phyloP scores from a whole-genome alignment of 2,888 invertebrate genomes.

The Taenaris catops region DNA sequence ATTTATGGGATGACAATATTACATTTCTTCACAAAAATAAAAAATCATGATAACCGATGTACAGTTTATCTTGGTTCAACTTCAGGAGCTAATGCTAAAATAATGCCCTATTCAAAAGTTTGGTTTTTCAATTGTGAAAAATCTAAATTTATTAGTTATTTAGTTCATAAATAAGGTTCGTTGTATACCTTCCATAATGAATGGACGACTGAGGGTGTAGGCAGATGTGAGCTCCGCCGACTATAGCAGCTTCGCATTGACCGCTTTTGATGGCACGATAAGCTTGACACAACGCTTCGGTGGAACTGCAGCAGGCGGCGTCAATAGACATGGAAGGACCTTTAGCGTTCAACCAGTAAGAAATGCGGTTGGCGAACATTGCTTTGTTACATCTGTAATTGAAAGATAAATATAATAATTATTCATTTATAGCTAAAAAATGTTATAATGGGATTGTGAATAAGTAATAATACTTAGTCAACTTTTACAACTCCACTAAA shows the following conservation, averaged over 20 bases:
- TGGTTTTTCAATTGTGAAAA: too few species aligned
- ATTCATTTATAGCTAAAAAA: too few species aligned
- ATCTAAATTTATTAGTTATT: too few species aligned
- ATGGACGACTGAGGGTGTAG: slow-evolving; percentile 72
- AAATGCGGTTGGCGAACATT: slow-evolving; percentile 61
- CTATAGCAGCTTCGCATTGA: slow-evolving; percentile 74
- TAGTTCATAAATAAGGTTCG: too few species aligned
- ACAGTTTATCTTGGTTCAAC: too few species aligned
- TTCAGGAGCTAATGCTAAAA: too few species aligned
- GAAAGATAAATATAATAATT: not conserved
- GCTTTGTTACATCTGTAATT: slow-evolving; percentile 44
- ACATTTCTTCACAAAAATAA: too few species aligned
- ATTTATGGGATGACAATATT: too few species aligned
- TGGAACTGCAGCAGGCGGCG: slow-evolving; percentile 47
- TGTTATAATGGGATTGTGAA: too few species aligned
- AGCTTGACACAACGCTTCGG: slow-evolving; percentile 46
- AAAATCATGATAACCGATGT: too few species aligned
- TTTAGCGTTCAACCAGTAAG: slow-evolving; percentile 59
- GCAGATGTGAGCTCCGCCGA: slow-evolving; percentile 79
- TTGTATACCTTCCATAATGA: slow-evolving; percentile 45
- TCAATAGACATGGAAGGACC: slow-evolving; percentile 55
- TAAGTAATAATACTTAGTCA: not conserved
- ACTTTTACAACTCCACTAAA: not conserved
- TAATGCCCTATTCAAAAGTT: too few species aligned
- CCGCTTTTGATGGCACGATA: slow-evolving; percentile 44